phyloP scores from a whole-genome alignment of 1,140 invertebrate genomes.

The Drosophila baimaii region DNA sequence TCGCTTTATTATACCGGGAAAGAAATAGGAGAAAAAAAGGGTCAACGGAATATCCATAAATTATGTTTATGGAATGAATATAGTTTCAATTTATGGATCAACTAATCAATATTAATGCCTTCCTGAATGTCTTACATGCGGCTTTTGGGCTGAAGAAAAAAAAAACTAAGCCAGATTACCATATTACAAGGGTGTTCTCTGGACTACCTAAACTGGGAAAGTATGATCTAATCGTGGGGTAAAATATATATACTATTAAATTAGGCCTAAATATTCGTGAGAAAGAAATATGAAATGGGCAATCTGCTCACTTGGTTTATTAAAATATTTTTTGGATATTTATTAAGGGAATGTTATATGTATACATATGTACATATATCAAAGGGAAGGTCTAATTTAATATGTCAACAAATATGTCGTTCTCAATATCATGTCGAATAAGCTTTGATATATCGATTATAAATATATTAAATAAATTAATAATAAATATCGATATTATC shows the following conservation, averaged over 20 bases:
- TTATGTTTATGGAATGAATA: slow-evolving; percentile 43
- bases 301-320: neutral
- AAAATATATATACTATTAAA: neutral
- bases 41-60: slow-evolving; percentile 17
- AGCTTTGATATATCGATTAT: no score
- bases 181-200: slow-evolving; percentile 27
- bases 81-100: slow-evolving; percentile 44
- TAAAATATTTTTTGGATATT: neutral
- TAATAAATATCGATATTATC: no score
- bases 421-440: no score
- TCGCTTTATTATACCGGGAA: slow-evolving; percentile 51
- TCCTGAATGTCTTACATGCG: slow-evolving; percentile 43
- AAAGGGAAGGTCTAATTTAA: no score
- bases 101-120: slow-evolving; percentile 64
- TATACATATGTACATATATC: no score
- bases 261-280: slow-evolving; percentile 4
- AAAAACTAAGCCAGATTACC: slow-evolving; percentile 19
- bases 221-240: slow-evolving; percentile 30
- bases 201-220: neutral
- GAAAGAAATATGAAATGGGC: neutral
- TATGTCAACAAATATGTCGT: no score
- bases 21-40: slow-evolving; percentile 9
- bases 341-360: no score
- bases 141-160: neutral
- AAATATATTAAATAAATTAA: no score